Evolutionary conservation across 1,140 invertebrate genomes (phyloP), one percentile per base, ranked within the genome.

Genomic region (Holotrichia oblita): DNA sequence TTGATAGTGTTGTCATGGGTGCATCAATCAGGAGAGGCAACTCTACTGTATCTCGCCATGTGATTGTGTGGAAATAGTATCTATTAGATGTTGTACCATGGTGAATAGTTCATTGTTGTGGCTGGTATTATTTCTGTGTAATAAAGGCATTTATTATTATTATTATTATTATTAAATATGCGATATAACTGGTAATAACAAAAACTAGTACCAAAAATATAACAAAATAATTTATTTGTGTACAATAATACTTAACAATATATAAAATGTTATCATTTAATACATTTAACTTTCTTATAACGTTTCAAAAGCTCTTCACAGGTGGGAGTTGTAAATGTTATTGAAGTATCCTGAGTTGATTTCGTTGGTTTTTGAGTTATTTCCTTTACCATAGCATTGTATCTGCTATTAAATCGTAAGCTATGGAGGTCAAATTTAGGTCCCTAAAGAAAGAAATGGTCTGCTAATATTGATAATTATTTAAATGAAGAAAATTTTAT

Each of bases 261-360:
- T 17, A 55, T 55, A 55, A 69, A 69, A 69, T 17, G 61, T 69
- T 69, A 69, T 69, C 9, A 69, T 69, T 74, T 74, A 74, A 17
- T 40, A 81, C 83, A 84, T 78, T 80, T 82, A 22, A 81, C 73
- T 79, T 82, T 82, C 80, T 79, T 81, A 77, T 81, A 79, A 10
- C 20, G 75, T 34, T 64, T 73, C 61, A 80, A 78, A 74, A 84
- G 80, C 9, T 79, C 76, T 24, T 77, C 78, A 79, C 84, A 85
- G 44, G 77, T 76, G n/a, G 83, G 84, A 3, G 83, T 84, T n/a
- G 76, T 74, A 78, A 85, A 85, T 3, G 81, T 84, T 12, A 85
- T 77, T 0, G 79, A 82, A 22, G 83, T 83, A 59, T 85, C 83
- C 27, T 81, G 78, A 24, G 75, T 27, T 41, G 80, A 79, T 77